Evolutionary conservation across 2,113 vertebrate genomes (phyloP), one percentile per base, ranked within the genome.

Genomic region (Columba janthina): DNA sequence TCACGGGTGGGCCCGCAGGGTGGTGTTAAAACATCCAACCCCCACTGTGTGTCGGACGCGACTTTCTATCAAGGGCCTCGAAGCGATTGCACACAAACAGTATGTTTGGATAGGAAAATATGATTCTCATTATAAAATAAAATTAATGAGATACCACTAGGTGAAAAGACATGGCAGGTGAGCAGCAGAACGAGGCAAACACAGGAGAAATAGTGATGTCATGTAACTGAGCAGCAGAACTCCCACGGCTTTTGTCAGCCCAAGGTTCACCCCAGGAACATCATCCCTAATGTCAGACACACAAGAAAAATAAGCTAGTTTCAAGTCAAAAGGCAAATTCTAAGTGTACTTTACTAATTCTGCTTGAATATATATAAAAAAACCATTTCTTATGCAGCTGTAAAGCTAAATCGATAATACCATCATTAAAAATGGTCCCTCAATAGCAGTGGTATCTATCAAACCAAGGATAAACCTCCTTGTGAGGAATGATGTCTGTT

Each of bases 91-190:
- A 2, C 15, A 1, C 26, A 10, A 26, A 25, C 7, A 2, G 25
- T 4, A 0, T 4, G 19, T 31, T 15, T 8, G 44, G 6, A 2
- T 8, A 19, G 85, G 53, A 64, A 74, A 38, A 17, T 0, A 1
- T 0, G 5, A 5, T n/a, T 51, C 17, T 51, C 9, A 0, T 3
- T 22, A 3, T 32, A 6, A 79, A 70, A 18, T 17, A 21, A 42
- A 70, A 19, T 3, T 3, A 13, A 17, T 2, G 8, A 1, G 24
- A 2, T 2, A 7, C 5, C 22, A 4, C 12, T 4, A 16, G 57
- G 26, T 32, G 26, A n/a, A 29, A 36, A 26, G 42, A 25, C 10
- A 3, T 1, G 12, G 19, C 19, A 15, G 38, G n/a, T 13, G 31
- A 14, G 73, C 53, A 15, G 51, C 25, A 62, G 54, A 34, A 9